These are phyloP conservation scores for Latheticus oryzae DNA, from an alignment of 2,888 invertebrate genomes.

Conservation along the genomic window DNA sequence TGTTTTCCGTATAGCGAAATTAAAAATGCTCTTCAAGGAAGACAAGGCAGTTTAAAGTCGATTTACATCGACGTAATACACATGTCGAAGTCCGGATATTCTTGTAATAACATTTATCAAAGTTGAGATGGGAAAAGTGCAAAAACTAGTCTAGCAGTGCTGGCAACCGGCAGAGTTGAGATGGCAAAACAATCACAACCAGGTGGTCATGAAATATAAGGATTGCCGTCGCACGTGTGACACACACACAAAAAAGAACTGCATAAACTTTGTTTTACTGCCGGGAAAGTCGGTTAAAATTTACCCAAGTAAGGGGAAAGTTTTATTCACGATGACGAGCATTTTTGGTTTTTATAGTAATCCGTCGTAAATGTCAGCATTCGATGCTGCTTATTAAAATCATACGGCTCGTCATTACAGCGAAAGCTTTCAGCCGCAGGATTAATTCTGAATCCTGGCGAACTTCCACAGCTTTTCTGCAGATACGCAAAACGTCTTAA, in stretches of 20 bases:
- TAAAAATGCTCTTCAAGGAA: no score
- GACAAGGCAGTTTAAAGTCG: slow-evolving; percentile 33
- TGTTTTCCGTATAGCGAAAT: no score
- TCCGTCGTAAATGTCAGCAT: slow-evolving; percentile 20
- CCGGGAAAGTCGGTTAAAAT: slow-evolving; percentile 38
- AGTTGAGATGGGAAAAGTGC: slow-evolving; percentile 47
- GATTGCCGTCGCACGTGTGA: slow-evolving; percentile 57
- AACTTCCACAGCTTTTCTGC: slow-evolving; percentile 32
- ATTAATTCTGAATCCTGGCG: slow-evolving; percentile 29
- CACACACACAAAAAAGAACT: slow-evolving; percentile 51
- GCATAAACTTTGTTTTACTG: slow-evolving; percentile 46
- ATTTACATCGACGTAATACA: slow-evolving; percentile 44
- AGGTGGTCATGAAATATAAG: slow-evolving; percentile 61
- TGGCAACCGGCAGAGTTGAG: slow-evolving; percentile 53
- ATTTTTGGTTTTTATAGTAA: slow-evolving; percentile 24
- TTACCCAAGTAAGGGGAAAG: slow-evolving; percentile 37
- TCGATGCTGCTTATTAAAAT: slow-evolving; percentile 12
- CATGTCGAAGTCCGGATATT: slow-evolving; percentile 48
- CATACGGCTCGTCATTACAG: slow-evolving; percentile 5
- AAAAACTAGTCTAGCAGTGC: slow-evolving; percentile 41
- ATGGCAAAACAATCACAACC: slow-evolving; percentile 60
- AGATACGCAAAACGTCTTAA: slow-evolving; percentile 52
- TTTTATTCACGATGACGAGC: slow-evolving; percentile 24
- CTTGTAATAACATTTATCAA: slow-evolving; percentile 53
- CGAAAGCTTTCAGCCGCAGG: slow-evolving; percentile 20